Conservation (phyloP, 2,113 vertebrate species). For the Hyperopisus bebe region DNA sequence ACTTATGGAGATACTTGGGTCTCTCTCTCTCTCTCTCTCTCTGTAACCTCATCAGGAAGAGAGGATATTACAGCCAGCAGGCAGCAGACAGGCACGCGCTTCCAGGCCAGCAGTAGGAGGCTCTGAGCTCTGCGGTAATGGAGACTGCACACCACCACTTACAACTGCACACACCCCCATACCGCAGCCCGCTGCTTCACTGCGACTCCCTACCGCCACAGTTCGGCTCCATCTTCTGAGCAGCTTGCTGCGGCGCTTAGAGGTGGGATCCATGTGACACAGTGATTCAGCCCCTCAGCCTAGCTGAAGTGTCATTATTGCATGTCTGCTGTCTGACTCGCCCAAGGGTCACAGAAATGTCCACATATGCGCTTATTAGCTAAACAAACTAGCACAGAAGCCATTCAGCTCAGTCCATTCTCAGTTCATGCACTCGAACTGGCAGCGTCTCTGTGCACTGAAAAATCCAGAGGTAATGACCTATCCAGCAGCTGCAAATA, state of each 20-base stretch:
- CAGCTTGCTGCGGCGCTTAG: neutral
- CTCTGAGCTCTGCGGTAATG: neutral
- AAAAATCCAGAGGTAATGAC: neutral
- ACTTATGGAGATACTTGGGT: neutral
- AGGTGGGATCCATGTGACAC: neutral
- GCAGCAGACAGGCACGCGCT: neutral
- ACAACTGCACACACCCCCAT: neutral
- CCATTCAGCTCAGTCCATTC: neutral
- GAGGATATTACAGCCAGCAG: neutral
- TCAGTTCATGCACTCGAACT: neutral
- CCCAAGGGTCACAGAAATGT: neutral
- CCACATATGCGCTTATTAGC: neutral
- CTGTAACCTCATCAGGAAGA: neutral
- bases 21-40: neutral
- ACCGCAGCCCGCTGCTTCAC: neutral
- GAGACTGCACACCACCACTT: neutral
- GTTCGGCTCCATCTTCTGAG: neutral
- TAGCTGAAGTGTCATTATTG: neutral
- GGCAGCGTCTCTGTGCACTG: neutral
- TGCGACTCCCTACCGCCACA: neutral
- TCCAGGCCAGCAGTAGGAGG: neutral
- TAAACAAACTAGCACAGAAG: neutral
- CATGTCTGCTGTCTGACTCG: neutral
- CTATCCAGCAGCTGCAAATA: neutral
- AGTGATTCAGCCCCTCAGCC: neutral